Conservation (phyloP, 2,888 invertebrate species). For the Hemithea aestivaria region DNA sequence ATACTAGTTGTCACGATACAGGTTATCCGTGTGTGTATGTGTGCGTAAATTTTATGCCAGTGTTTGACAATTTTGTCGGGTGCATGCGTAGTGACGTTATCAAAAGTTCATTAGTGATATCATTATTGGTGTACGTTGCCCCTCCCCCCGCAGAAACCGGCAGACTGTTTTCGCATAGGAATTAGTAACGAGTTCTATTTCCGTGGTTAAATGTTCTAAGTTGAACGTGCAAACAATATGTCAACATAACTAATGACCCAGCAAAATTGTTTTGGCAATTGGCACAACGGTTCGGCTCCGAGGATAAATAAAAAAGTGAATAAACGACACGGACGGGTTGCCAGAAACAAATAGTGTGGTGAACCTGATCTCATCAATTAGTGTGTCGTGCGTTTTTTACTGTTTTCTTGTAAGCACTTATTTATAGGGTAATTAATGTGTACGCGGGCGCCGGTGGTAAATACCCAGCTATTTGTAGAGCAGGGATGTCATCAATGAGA, state of each 20-base stretch:
- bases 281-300: constrained; percentile 9
- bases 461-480: constrained; percentile 36
- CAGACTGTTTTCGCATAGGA: no score
- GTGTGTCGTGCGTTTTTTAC: constrained; percentile 26
- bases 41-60: no score
- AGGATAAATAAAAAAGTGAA: constrained; percentile 23
- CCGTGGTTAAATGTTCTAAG: no score
- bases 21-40: no score
- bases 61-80: no score
- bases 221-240: constrained; percentile 10
- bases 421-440: constrained; percentile 53
- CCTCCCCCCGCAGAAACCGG: no score
- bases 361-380: constrained; percentile 25
- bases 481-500: constrained; percentile 6
- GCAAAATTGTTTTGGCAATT: constrained; percentile 18
- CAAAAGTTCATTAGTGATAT: no score
- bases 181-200: no score
- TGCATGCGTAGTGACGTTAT: no score
- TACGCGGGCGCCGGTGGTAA: constrained; percentile 41
- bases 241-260: constrained; percentile 12
- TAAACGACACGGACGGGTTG: constrained; percentile 22
- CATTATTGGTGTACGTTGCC: no score
- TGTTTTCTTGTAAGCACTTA: constrained; percentile 37
- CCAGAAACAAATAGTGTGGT: constrained; percentile 23
- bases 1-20: no score